phyloP scores from a whole-genome alignment of 2,888 invertebrate genomes.

The Germaria angustata region DNA sequence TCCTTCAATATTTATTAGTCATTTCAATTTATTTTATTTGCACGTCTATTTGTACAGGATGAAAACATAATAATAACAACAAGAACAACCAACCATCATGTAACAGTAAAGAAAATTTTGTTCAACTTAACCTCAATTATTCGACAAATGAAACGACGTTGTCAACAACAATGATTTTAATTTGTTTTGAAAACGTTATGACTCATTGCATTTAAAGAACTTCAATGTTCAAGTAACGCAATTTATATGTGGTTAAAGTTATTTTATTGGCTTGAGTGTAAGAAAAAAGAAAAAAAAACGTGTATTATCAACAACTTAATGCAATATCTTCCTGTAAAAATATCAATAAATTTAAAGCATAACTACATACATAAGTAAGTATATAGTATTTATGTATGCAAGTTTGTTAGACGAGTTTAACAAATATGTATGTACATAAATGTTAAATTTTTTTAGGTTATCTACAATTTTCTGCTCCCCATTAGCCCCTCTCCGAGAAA shows the following conservation, averaged over 20 bases:
- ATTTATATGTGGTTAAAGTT: slow-evolving; percentile 24
- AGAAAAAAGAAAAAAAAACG: background rate
- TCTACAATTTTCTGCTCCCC: background rate
- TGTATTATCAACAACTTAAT: slow-evolving; percentile 28
- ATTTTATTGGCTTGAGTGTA: slow-evolving; percentile 2
- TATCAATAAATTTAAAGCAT: background rate
- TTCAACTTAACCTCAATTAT: slow-evolving; percentile 52
- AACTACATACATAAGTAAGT: background rate
- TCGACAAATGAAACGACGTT: background rate
- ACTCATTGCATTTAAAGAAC: slow-evolving; percentile 54
- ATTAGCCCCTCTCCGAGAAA: background rate
- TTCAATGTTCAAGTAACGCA: slow-evolving; percentile 45
- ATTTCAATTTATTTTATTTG: background rate
- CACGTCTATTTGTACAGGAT: slow-evolving; percentile 19
- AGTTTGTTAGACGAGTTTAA: background rate
- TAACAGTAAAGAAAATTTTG: slow-evolving; percentile 12
- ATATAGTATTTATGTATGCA: background rate
- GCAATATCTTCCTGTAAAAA: slow-evolving; percentile 30
- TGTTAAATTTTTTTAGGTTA: background rate
- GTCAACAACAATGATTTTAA: slow-evolving; percentile 47
- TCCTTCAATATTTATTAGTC: background rate
- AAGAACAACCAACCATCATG: background rate
- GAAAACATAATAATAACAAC: slow-evolving; percentile 3
- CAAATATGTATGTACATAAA: background rate
- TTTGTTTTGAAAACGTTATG: slow-evolving; percentile 55